Conservation (phyloP, 2,888 invertebrate genomes). For the Pterostichus madidus region DNA sequence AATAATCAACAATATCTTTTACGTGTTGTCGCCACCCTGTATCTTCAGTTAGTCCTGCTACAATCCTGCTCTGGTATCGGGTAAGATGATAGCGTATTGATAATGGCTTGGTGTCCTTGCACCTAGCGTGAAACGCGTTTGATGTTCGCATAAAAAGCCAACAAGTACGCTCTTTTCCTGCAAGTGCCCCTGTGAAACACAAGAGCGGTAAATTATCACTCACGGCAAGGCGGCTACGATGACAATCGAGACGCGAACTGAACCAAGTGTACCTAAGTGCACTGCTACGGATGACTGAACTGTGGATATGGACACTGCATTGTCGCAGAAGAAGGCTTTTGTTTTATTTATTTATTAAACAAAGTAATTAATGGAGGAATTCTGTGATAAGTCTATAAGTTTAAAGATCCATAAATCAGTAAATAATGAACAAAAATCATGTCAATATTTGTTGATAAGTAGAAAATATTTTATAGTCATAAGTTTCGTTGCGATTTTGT, state of each 20-base stretch:
- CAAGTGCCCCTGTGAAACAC: constrained; percentile 29
- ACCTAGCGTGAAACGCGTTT: constrained; percentile 28
- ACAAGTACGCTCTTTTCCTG: constrained; percentile 8
- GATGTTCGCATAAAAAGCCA: constrained; percentile 26
- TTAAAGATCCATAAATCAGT: too few relatives aligned
- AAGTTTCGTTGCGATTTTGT: too few relatives aligned
- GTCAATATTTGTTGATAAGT: too few relatives aligned
- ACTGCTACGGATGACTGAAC: too few relatives aligned
- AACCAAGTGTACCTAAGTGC: background rate
- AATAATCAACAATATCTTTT: background rate
- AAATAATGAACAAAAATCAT: too few relatives aligned
- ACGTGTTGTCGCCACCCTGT: background rate
- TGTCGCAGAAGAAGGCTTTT: too few relatives aligned
- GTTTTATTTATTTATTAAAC: too few relatives aligned
- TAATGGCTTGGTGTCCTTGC: constrained; percentile 32
- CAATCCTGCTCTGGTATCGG: background rate
- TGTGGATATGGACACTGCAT: too few relatives aligned
- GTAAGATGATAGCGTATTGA: constrained; percentile 16
- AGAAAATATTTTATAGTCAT: too few relatives aligned
- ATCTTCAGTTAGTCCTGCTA: background rate
- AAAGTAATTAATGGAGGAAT: too few relatives aligned
- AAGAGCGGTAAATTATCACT: constrained; percentile 26
- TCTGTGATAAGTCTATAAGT: too few relatives aligned
- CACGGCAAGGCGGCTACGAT: background rate
- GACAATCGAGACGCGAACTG: background rate